Base-by-base conservation (phyloP, 2,888 invertebrate species). In the Mythimna lalbum region DNA sequence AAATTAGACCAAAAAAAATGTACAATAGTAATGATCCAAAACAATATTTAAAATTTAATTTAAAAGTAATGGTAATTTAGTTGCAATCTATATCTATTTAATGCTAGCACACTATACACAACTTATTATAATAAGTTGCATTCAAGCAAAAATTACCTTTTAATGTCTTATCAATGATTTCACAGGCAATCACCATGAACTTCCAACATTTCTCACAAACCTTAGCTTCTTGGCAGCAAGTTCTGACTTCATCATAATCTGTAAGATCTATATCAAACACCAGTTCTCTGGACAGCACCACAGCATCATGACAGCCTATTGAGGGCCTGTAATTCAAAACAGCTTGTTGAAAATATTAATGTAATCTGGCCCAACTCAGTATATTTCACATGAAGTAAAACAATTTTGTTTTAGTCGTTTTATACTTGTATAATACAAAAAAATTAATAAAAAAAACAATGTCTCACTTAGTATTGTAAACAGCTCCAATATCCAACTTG, bases 181-280 rank as follows among this genome's bases (percentile, higher is more conserved):
- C 98, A 86, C 98, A 98, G 52, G 99, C 99, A 73, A 99, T 96
- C 19, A 97, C 97, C 98, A 99, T 99, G 88, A 98, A 98, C 88
- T 98, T 98, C 99, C 99, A 99, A 91, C 99, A 99, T 92, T 98
- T 99, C 2, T 93, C 93, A 93, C 99, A 99, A 17, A 99, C 98
- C 89, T 97, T 98, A 1, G 99, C 98, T 65, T 98, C 99, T 67
- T 97, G 97, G 89, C 99, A 99, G 90, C 99, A 99, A 39, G 97
- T 98, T 90, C 99, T 96, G 0, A 99, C 97, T 90, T 99, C 99
- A 96, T 99, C 99, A 92, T 99, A 99, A 94, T 99, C 99, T 49
- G 99, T 99, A 97, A 99, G 98, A 96, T 99, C 99, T 87, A 99
- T 99, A 97, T 99, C 99, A 95, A 99, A 99, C 0, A 99, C 99